Evolutionary conservation across 2,797 vertebrate genomes (phyloP).

Genomic region (Eospalax fontanierii): DNA sequence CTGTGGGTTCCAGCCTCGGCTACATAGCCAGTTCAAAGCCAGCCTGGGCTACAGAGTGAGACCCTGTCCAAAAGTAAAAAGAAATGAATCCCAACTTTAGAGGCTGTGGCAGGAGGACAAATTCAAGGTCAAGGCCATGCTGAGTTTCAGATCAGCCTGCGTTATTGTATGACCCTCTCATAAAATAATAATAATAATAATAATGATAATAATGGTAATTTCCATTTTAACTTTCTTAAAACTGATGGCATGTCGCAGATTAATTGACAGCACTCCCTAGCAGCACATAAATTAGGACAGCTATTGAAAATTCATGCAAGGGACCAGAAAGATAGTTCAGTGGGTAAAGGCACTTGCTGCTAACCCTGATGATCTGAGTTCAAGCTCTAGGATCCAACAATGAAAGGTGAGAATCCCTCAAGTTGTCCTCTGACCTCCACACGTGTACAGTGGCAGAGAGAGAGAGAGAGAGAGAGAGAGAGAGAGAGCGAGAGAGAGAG

Average conservation of each 20-base stretch:
- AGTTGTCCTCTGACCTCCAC: not conserved
- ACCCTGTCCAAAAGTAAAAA: no score
- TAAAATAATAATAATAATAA: no score
- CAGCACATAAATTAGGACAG: not conserved
- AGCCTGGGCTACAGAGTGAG: not conserved
- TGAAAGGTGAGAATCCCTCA: not conserved
- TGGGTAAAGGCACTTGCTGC: not conserved
- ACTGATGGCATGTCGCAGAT: not conserved
- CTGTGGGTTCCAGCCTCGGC: not conserved
- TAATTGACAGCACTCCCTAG: not conserved
- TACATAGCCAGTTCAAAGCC: not conserved
- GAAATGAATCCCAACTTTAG: no score
- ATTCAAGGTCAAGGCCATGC: not conserved
- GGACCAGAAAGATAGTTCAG: not conserved
- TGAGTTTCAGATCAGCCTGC: not conserved
- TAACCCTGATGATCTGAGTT: not conserved
- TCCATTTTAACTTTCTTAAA: not conserved
- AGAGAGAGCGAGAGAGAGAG: no score
- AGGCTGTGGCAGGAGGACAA: not conserved
- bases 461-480: no score
- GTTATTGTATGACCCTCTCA: no score
- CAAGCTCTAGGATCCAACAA: not conserved
- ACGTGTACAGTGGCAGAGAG: not conserved
- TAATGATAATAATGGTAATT: not conserved
- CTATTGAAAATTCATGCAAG: not conserved